A percentile compares a stretch with the other conserved stretches of the same genome.
Evolutionary conservation across 1,140 invertebrate species (phyloP).

Genomic region (Carposina sasakii): DNA sequence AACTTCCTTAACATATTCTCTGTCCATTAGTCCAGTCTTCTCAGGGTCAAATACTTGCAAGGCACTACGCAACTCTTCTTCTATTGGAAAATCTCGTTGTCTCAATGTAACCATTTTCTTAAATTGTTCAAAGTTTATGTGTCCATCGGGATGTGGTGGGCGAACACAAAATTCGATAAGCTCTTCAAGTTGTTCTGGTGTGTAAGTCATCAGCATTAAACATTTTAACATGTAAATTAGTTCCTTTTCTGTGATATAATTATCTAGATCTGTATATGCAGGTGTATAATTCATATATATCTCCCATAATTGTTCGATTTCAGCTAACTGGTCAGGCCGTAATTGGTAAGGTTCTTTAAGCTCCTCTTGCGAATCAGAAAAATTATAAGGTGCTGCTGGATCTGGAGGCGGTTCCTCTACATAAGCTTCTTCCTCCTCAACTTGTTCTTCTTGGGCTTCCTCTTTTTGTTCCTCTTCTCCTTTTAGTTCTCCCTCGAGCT

Average conservation of each 20-base stretch:
- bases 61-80: conserved; percentile 54
- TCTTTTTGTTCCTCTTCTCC: conserved; percentile 28
- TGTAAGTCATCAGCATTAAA: conserved; percentile 53
- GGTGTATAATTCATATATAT: conserved; percentile 57
- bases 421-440: conserved; percentile 47
- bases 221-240: conserved; percentile 59
- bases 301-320: conserved; percentile 61
- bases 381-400: conserved; percentile 52
- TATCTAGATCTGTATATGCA: conserved; percentile 54
- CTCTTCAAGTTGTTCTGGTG: conserved; percentile 54
- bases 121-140: conserved; percentile 59
- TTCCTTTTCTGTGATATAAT: conserved; percentile 59
- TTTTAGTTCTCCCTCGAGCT: conserved; percentile 21
- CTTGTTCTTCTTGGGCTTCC: conserved; percentile 27
- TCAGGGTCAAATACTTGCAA: conserved; percentile 52
- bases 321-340: conserved; percentile 49
- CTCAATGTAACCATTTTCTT: conserved; percentile 56
- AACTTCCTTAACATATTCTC: conserved; percentile 49
- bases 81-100: conserved; percentile 48
- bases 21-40: conserved; percentile 42
- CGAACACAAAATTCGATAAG: conserved; percentile 51
- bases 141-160: conserved; percentile 51
- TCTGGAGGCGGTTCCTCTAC: conserved; percentile 52
- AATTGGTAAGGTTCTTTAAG: conserved; percentile 50
- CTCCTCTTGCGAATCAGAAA: conserved; percentile 53